Conservation (phyloP, 2,888 invertebrate species). For the Hecatera dysodea region DNA sequence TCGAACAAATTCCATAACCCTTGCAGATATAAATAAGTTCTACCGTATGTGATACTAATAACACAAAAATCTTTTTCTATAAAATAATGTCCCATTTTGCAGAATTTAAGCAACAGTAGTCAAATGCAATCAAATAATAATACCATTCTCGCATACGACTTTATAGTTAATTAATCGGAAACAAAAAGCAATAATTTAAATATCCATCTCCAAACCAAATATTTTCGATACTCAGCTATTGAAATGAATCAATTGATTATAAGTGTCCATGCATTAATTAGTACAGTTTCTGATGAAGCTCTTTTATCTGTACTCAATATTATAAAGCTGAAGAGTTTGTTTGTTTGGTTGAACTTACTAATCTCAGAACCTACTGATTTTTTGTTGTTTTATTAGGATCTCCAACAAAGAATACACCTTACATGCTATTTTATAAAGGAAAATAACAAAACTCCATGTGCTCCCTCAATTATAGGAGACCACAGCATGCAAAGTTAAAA, state of each 20-base stretch:
- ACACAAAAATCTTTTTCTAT: background rate
- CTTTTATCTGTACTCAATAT: no score
- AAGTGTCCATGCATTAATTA: slow-evolving; percentile 9
- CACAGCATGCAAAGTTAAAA: no score
- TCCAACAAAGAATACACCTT: no score
- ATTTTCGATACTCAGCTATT: background rate
- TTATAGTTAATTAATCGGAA: background rate
- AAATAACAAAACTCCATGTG: no score
- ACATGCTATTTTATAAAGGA: no score
- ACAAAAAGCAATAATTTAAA: background rate
- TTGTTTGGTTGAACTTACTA: no score
- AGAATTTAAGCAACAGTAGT: background rate
- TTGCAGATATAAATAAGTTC: background rate
- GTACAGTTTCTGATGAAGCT: slow-evolving; percentile 1
- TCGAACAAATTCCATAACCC: no score
- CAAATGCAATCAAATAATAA: background rate
- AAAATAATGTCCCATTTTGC: background rate
- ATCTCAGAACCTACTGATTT: no score
- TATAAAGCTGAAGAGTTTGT: no score
- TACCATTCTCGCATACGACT: no score
- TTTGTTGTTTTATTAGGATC: no score
- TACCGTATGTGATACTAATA: background rate
- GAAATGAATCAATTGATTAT: background rate
- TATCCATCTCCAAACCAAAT: background rate
- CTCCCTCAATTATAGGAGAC: no score